Base-by-base conservation (phyloP, 2,113 vertebrate species). In the Podarcis muralis region DNA sequence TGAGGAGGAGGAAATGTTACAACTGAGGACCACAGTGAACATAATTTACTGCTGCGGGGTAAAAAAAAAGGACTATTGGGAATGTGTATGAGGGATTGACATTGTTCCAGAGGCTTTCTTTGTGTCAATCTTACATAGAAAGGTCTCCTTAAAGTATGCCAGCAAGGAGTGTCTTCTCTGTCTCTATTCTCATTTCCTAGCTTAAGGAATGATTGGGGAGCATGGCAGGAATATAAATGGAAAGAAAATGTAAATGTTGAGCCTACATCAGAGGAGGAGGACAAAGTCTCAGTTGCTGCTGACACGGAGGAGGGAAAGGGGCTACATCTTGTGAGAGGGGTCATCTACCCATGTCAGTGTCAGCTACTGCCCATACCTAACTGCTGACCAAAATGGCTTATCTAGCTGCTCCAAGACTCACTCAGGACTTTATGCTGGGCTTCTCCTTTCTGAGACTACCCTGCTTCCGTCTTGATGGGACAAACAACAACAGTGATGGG, bases 11-110 rank as follows among this genome's bases (percentile, higher is more conserved):
- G n/a, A 83, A 86, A 88, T 79, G 88, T 72, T 91, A 89, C 0
- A 2, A 69, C 66, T 74, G 27, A 40, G 77, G 90, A 91, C 76
- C 84, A 91, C 72, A 88, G 88, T 62, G 87, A 37, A 62, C 92
- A 81, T 13, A 18, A 79, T 81, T 57, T 83, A 16, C 25, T 37
- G 32, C 15, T 62, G 30, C 40, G 18, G 20, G 37, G 6, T 13
- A 23, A 35, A 25, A 69, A 48, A 16, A 27, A 69, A 3, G 23
- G 15, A 53, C n/a, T n/a, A 84, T 48, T 59, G 43, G 30, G 76
- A 40, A 85, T 43, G 30, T 37, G 5, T 16, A 3, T 25, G 37
- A 82, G 66, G 5, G 27, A 43, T 71, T 18, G n/a, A n/a, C 20
- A 23, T 37, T 81, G 13, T 86, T 53, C 6, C 18, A n/a, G 65